Evolutionary conservation across 92 coral and sea anemone genomes (phyloP), one percentile per base, ranked within the genome.

Genomic region (Actinostola sp.): DNA sequence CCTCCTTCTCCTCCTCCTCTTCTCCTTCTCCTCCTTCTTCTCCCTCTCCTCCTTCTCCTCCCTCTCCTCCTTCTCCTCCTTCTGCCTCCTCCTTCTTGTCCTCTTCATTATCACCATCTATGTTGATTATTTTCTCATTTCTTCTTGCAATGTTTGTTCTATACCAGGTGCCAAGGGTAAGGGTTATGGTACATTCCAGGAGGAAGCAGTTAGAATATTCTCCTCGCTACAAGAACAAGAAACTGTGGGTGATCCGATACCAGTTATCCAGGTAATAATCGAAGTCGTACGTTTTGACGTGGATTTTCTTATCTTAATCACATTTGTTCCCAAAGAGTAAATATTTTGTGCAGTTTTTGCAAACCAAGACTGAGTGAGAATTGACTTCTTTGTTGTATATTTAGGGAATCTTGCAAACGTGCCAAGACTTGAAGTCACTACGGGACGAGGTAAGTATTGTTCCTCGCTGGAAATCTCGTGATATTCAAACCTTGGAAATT

Each of bases 321-420:
- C n/a, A n/a, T n/a, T n/a, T n/a, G n/a, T n/a, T n/a, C n/a, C n/a
- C n/a, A n/a, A n/a, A n/a, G n/a, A n/a, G n/a, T n/a, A n/a, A n/a
- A n/a, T n/a, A n/a, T n/a, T n/a, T n/a, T n/a, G n/a, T 36, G 30
- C 24, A 34, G 51, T 51, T 29, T 31, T 13, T 54, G 14, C 54
- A 34, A 20, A 48, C 25, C 42, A 44, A 4, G 28, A 15, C 10
- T 23, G 21, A n/a, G n/a, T n/a, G n/a, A n/a, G 28, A 63, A 15
- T 58, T 56, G 19, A 52, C 16, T 13, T 39, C 42, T 14, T 10
- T 8, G 39, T 14, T 3, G 19, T 30, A 67, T 23, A 56, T 79
- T 82, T 32, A 94, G 98, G 98, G 98, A 42, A 94, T 94, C 64
- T 82, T 94, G 19, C 98, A 94, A 69, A 94, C 98, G 25, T 94